Evolutionary conservation across 2,797 vertebrate genomes (phyloP), one percentile per base, ranked within the genome.

Genomic region (Lateolabrax maculatus): DNA sequence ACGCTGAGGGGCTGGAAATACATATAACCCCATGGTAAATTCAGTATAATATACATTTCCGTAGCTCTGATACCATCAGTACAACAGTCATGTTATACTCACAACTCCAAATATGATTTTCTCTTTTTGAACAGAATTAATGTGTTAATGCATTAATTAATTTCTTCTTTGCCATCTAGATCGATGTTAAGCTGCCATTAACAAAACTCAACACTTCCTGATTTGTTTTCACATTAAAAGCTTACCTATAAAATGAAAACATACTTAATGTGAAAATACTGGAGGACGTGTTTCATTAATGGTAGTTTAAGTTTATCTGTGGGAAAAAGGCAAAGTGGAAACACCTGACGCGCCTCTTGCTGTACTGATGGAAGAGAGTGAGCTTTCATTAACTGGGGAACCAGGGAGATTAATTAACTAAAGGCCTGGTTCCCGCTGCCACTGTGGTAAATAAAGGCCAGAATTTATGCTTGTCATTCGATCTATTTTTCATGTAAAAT

Each of bases 401-500:
- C n/a, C n/a, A 4, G 23, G 44, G 44, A 2, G 7, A 34, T n/a
- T n/a, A 44, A 31, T 9, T 10, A 46, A 64, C 48, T 21, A 41
- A 21, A 44, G 21, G 3, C 39, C 19, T 3, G 4, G 37, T 19
- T 66, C 21, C 16, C 13, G 37, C 36, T 9, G 27, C 19, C 19
- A n/a, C 29, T 52, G 25, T 39, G 34, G 52, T 58, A 46, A 21
- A 51, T 58, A 39, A 61, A 48, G 9, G 13, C 43, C 18, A 34
- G 51, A 74, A 44, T 43, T 67, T 31, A 27, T 2, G 5, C 7
- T 31, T 21, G 43, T 29, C 11, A 39, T 63, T 64, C 64, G 8
- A 53, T 58, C 49, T 36, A 21, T 74, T 80, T 49, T 63, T 63
- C 6, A 70, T 57, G 12, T 9, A 34, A 34, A 57, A 27, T 55